A percentile compares a stretch with the other conserved stretches of the same genome.
Conservation (phyloP, 2,797 vertebrate species). For the Clarias fuscus region DNA sequence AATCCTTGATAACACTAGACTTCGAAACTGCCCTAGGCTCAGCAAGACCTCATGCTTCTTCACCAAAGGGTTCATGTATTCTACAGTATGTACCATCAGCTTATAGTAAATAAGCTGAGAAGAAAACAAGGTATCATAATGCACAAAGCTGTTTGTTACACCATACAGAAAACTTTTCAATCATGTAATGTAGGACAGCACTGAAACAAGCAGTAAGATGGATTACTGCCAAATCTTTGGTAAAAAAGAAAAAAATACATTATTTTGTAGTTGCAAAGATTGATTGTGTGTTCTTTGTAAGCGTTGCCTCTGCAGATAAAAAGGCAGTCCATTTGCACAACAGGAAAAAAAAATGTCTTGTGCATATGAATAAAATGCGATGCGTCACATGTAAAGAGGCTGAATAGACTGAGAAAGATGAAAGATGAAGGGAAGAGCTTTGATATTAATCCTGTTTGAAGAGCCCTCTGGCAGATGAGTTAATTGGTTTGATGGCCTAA, state of each 20-base stretch:
- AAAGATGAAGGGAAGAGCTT: slow-evolving; percentile 12
- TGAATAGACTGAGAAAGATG: slow-evolving; percentile 6
- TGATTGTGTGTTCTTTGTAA: neutral
- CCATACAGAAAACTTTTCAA: neutral
- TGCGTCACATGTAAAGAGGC: neutral
- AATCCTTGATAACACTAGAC: neutral
- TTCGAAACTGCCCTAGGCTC: neutral
- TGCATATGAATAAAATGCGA: slow-evolving; percentile 1
- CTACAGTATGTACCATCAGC: neutral
- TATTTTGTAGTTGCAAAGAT: neutral
- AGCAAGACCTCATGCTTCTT: neutral
- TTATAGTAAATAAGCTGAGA: neutral
- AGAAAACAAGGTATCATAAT: neutral
- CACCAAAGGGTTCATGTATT: neutral
- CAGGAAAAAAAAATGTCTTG: neutral
- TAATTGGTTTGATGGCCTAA: slow-evolving; percentile 25
- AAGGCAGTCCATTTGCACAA: neutral
- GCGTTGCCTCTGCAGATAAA: neutral
- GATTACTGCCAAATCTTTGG: neutral
- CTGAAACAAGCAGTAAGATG: neutral
- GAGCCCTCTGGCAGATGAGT: neutral
- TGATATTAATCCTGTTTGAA: slow-evolving; percentile 3
- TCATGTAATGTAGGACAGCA: neutral
- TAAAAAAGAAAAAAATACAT: neutral
- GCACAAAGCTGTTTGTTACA: neutral